Evolutionary conservation across 2,888 invertebrate species (phyloP), one percentile per base, ranked within the genome.

Genomic region (Pyrochroa serraticornis): DNA sequence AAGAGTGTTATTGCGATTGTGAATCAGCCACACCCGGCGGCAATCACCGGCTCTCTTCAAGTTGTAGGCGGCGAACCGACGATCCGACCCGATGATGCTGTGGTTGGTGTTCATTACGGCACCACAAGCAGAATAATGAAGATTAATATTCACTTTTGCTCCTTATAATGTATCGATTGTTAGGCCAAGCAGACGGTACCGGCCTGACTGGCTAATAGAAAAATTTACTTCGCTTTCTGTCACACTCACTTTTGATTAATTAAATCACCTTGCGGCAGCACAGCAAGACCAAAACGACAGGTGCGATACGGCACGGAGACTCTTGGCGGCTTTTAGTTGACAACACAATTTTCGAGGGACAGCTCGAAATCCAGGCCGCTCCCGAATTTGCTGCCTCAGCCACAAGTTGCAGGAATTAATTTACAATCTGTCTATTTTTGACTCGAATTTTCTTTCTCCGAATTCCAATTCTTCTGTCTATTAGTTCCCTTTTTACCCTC

Each of bases 61-160:
- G 59, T 67, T 65, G 68, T 68, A 68, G 70, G 67, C 69, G 69
- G 66, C 58, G 58, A 58, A 64, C 62, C 53, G 57, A 51, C 68
- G 54, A 59, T 22, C 22, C 22, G 22, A 22, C 22, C n/a, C 22
- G 22, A 22, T 5, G 39, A 39, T 46, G 46, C n/a, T 41, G 41
- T 8, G 31, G 32, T 33, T 38, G 64, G 68, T 67, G 66, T 71
- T 71, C 71, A 71, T 72, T 72, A 71, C 69, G 59, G 68, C 64
- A 68, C 71, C 63, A 72, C 70, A 69, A 71, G 68, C 65, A 67
- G 63, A 67, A 68, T 71, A 72, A 72, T 70, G 72, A 72, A 72
- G 72, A 72, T 72, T 72, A 71, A 72, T 72, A 72, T 68, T 64
- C 63, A 63, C 64, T 66, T 65, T 63, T 62, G 65, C 65, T 63